Conservation (phyloP, 2,113 vertebrate genomes). For the Plecotus auritus region DNA sequence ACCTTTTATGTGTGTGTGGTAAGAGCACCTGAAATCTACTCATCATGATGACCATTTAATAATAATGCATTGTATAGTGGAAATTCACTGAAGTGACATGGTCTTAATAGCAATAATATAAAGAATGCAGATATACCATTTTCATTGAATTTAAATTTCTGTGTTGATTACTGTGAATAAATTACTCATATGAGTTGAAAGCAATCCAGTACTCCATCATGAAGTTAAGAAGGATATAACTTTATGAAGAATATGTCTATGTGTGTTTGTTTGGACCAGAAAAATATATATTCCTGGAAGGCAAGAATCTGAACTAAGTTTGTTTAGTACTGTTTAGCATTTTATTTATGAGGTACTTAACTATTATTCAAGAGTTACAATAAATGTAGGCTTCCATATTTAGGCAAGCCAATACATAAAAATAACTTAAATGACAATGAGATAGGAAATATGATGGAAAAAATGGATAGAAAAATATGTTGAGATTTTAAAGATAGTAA, state of each 20-base stretch:
- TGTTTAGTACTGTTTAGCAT: background rate
- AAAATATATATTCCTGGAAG: background rate
- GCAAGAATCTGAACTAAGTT: background rate
- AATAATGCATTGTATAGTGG: background rate
- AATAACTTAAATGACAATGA: background rate
- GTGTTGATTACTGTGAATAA: background rate
- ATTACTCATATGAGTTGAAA: background rate
- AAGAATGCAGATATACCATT: background rate
- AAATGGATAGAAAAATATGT: background rate
- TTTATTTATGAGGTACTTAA: background rate
- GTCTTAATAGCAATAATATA: background rate
- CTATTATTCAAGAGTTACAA: background rate
- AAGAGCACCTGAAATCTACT: background rate
- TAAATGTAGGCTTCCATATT: background rate
- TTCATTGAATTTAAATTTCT: background rate
- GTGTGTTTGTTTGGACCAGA: background rate
- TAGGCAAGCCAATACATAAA: background rate
- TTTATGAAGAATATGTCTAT: background rate
- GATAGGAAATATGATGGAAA: background rate
- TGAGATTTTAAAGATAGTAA: constrained; percentile 10
- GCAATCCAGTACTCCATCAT: background rate
- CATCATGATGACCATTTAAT: background rate
- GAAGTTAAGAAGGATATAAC: background rate
- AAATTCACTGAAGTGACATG: background rate
- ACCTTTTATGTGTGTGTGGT: background rate